These are phyloP conservation scores for Helicolenus hilgendorfi DNA, from an alignment of 2,797 vertebrate species.

Conservation along the genomic window DNA sequence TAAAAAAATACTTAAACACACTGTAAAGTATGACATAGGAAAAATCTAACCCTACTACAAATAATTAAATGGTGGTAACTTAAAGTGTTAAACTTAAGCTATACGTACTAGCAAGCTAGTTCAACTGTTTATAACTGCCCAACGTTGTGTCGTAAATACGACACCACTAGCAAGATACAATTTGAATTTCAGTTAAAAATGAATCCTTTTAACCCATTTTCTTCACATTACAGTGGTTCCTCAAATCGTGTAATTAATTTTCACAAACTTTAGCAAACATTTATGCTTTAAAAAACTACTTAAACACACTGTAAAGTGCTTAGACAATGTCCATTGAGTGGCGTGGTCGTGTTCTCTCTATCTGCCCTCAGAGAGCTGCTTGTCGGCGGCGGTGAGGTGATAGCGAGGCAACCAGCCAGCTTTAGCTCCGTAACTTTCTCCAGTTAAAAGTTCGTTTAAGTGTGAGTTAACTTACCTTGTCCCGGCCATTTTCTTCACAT, in stretches of 20 bases:
- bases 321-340: neutral
- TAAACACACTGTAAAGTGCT: neutral
- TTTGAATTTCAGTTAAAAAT: neutral
- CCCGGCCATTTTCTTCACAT: slow-evolving; percentile 90
- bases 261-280: neutral
- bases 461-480: slow-evolving; percentile 77
- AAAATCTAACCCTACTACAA: neutral
- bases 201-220: neutral
- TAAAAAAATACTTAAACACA: neutral
- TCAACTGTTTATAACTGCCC: neutral
- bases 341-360: neutral
- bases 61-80: neutral
- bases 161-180: neutral
- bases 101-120: neutral
- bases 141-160: neutral
- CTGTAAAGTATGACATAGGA: neutral
- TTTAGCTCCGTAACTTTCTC: slow-evolving; percentile 45
- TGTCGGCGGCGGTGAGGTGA: neutral
- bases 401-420: neutral
- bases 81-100: neutral
- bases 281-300: neutral
- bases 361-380: neutral
- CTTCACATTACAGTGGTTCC: neutral
- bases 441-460: neutral
- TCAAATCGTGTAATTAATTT: neutral